Base-by-base conservation (phyloP, 2,888 invertebrate species). In the Cryptus armator region DNA sequence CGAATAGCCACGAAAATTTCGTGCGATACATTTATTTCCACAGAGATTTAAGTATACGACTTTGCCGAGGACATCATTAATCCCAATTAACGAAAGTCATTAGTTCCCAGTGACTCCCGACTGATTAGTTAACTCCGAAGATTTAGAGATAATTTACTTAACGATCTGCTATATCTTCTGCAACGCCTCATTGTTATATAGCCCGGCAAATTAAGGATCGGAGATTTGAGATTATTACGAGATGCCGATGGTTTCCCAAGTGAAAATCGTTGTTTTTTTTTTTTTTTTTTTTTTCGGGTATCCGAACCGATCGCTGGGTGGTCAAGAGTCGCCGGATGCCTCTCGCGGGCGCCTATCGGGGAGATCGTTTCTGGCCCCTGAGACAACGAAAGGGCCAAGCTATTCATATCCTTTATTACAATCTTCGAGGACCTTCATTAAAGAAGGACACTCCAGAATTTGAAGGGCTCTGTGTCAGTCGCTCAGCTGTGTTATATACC, bases 231-330 rank as follows among this genome's bases (percentile, higher is more conserved):
- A 43, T 29, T 56, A 72, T 64, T 59, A 44, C 62, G 37, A 12
- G 56, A 68, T 44, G 56, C 32, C 37, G 66, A 32, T 59, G 12
- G 56, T 56, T 37, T 37, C 10, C 24, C 10, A 59, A 74, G 83
- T 76, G 48, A 67, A 81, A 77, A 80, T 56, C 29, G 72, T 7
- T 37, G 37, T 37, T 37, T 37, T 37, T 9, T 9, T 59, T 68
- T 37, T 37, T 5, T 37, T 37, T 37, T 9, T 9, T 59, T 68
- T 56, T 48, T 19, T 56, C 24, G 56, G 75, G 53, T 67, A 74
- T 74, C 43, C 44, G 59, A 16, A 46, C 53, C 67, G 67, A 84
- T 62, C 62, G 53, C 44, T 81, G 84, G 84, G 84, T 84, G 84
- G 84, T 51, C 80, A 67, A 44, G 64, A 37, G 29, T 64, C 48